These are phyloP conservation scores for Fragum sueziense DNA, from an alignment of 2,888 invertebrate genomes.

Conservation along the genomic window DNA sequence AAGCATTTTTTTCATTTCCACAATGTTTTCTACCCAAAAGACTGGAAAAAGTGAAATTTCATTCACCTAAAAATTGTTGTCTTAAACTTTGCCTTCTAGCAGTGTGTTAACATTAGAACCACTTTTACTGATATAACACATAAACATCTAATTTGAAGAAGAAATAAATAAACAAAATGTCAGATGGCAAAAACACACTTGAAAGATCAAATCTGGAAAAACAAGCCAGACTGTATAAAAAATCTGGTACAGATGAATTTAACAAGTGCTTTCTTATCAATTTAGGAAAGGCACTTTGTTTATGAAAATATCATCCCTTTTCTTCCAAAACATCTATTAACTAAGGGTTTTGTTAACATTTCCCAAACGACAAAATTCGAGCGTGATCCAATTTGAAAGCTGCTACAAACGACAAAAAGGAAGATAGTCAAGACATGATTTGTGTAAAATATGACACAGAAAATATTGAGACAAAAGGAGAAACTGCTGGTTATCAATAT, in stretches of 20 bases:
- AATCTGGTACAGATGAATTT: background rate
- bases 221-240: background rate
- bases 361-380: no score
- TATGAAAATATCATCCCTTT: background rate
- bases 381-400: no score
- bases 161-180: background rate
- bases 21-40: background rate
- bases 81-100: background rate
- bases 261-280: background rate
- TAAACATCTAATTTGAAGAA: background rate
- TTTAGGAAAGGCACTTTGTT: background rate
- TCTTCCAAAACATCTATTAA: background rate
- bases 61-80: background rate
- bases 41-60: background rate
- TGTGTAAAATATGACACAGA: no score
- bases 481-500: no score
- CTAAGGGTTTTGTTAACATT: background rate
- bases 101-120: background rate
- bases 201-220: background rate
- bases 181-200: background rate
- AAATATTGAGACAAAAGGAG: background rate
- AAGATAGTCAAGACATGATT: no score
- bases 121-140: background rate
- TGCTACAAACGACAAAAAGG: no score
- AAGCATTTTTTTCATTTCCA: background rate